Base-by-base conservation (phyloP, 2,888 invertebrate species). In the Digitonthophagus gazella region DNA sequence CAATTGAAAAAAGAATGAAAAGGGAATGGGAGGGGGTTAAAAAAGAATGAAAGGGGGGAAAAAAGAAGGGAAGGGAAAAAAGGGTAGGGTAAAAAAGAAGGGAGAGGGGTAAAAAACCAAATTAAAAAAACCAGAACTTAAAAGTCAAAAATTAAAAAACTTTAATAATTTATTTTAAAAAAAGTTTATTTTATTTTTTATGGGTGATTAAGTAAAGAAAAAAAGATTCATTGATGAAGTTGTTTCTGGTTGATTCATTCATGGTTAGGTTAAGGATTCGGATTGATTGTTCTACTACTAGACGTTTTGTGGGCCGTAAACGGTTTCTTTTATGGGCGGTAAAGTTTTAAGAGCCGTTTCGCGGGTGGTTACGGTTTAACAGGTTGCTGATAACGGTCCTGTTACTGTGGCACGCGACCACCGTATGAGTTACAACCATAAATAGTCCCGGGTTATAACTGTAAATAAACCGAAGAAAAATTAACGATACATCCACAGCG, bases 281-380 rank as follows among this genome's bases (percentile, higher is more conserved):
- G 80, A 79, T 80, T 79, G 80, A 80, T 81, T 80, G 78, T 75
- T 72, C 71, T 67, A 67, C 76, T 75, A 76, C 72, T 75, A 76
- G 78, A 77, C 77, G 77, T 76, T 76, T 76, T 72, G 61, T 61
- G 72, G 78, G 77, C 79, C 81, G 82, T 83, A 83, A 83, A 83
- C 82, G 82, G 82, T 83, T 82, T 81, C 80, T 82, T 83, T 83
- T 82, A 83, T 82, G 81, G 77, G 78, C 80, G 80, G 80, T 83
- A 82, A 83, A 83, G 78, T 82, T 82, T 81, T 82, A 82, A 83
- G 81, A 81, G 80, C 81, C 76, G 78, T 79, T 61, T 20, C 20
- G 61, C 61, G 61, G 61, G 20, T 61, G 20, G 18, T 19, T 61
- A n/a, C 18, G 28, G 8, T 61, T 61, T 73, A 74, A 74, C 74